Percentiles rank a stretch among this genome's conserved stretches.
Conservation (phyloP, 2,888 invertebrate genomes). For the Panopea generosa region DNA sequence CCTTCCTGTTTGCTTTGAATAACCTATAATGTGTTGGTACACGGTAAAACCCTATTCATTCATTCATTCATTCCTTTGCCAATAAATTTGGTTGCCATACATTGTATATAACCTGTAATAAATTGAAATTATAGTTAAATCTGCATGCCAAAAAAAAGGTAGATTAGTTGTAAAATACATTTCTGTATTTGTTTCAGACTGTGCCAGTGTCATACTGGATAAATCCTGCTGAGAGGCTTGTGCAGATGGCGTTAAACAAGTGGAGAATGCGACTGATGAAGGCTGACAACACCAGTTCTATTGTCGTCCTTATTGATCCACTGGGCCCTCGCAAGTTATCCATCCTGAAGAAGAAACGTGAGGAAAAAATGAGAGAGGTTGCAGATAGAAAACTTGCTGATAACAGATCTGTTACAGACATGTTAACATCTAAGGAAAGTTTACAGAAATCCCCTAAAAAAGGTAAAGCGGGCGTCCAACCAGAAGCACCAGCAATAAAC, state of each 20-base stretch:
- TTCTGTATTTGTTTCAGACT: conserved; percentile 66
- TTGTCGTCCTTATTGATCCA: conserved; percentile 96
- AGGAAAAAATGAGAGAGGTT: conserved; percentile 64
- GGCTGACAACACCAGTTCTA: conserved; percentile 98
- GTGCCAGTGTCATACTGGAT: conserved; percentile 86
- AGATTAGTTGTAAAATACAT: too few species aligned
- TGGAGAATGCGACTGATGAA: conserved; percentile 95
- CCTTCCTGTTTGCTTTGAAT: too few species aligned
- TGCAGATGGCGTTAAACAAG: conserved; percentile 92
- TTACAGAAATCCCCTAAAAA: conserved; percentile 54
- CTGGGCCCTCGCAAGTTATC: conserved; percentile 88
- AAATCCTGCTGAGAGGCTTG: conserved; percentile 96
- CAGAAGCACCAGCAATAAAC: not conserved
- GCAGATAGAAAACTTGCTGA: conserved; percentile 28
- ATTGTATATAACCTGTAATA: too few species aligned
- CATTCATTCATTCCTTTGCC: too few species aligned
- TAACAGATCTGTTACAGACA: conserved; percentile 25
- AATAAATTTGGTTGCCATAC: too few species aligned
- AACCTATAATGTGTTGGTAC: too few species aligned
- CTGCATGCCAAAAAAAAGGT: too few species aligned
- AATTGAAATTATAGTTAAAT: too few species aligned
- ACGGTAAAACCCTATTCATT: too few species aligned
- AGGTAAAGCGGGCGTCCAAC: conserved; percentile 14
- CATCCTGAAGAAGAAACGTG: conserved; percentile 75
- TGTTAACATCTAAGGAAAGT: conserved; percentile 49